Evolutionary conservation across 2,888 invertebrate genomes (phyloP).

Genomic region (Apodemia mormo): DNA sequence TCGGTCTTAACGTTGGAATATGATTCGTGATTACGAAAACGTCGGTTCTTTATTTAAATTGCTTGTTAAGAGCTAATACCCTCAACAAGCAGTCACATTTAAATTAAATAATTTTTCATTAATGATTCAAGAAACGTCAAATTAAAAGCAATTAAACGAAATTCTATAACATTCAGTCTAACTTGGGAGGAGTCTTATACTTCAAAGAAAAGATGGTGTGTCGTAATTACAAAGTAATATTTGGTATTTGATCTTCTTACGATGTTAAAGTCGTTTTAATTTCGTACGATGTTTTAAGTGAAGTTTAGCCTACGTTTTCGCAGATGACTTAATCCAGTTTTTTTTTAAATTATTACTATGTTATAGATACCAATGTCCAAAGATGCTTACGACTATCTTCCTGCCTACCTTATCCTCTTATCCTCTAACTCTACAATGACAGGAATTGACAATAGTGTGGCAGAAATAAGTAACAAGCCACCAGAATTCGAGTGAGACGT

Average conservation of each 20-base stretch:
- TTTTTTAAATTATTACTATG: too few relatives aligned
- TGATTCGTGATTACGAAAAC: neutral
- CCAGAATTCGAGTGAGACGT: too few relatives aligned
- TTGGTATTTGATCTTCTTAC: neutral
- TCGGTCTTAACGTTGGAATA: too few relatives aligned
- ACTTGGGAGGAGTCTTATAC: neutral
- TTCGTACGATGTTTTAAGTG: neutral
- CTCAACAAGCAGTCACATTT: neutral
- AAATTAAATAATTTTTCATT: neutral
- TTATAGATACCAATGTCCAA: too few relatives aligned
- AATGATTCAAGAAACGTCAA: neutral
- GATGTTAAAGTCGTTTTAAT: neutral
- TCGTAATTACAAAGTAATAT: neutral
- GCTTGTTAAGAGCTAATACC: neutral
- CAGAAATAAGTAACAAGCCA: too few relatives aligned
- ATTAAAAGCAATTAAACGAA: conserved; percentile 2
- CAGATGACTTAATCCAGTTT: too few relatives aligned
- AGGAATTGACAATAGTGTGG: too few relatives aligned
- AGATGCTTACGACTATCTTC: too few relatives aligned
- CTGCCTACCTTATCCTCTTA: too few relatives aligned
- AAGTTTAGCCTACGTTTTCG: too few relatives aligned
- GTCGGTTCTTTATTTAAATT: neutral
- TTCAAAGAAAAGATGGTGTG: conserved; percentile 1
- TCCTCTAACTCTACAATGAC: too few relatives aligned
- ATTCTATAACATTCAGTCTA: conserved; percentile 3